Base-by-base conservation (phyloP, 1,140 invertebrate species). In the Pachyrhynchus sulphureomaculatus region DNA sequence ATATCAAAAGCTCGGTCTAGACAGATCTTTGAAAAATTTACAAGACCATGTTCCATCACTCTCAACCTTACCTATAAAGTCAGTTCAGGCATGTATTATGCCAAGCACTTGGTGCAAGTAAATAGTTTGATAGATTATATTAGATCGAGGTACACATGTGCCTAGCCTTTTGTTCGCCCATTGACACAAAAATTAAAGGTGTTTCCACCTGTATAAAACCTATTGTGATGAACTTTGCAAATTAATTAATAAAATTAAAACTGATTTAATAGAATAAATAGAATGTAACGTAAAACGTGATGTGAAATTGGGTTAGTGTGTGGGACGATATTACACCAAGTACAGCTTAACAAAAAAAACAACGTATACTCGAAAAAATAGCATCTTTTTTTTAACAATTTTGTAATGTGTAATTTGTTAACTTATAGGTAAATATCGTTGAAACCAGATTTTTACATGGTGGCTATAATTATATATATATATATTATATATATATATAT, bases 141-240 rank as follows among this genome's bases (percentile, higher is more conserved):
- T 69, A 66, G 68, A 66, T 69, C 60, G 68, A 67, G 68, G 68
- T 69, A 73, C 69, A 72, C 65, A 72, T 61, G 72, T 73, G 72
- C 68, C 72, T 73, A n/a, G 72, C 70, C 69, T 72, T 73, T 72
- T 68, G 70, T 73, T 74, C 60, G 71, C 73, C 70, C 73, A 71
- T 73, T 74, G 69, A 74, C 69, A 71, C 37, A 55, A 55, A 71
- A 73, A 70, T 67, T 68, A 72, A 72, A 72, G 67, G 70, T 72
- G 71, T n/a, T n/a, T 74, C 68, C 65, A 75, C 68, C 62, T 71
- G 65, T 63, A 72, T 73, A 71, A 68, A 72, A 72, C 67, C 63
- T 72, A 73, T 72, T 74, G 71, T 75, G 73, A 75, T 75, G 71
- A 75, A 69, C 69, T 75, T 75, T 71, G 72, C 71, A 75, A 70